Conservation (phyloP, 2,888 invertebrate species). For the Mimachlamys varia region DNA sequence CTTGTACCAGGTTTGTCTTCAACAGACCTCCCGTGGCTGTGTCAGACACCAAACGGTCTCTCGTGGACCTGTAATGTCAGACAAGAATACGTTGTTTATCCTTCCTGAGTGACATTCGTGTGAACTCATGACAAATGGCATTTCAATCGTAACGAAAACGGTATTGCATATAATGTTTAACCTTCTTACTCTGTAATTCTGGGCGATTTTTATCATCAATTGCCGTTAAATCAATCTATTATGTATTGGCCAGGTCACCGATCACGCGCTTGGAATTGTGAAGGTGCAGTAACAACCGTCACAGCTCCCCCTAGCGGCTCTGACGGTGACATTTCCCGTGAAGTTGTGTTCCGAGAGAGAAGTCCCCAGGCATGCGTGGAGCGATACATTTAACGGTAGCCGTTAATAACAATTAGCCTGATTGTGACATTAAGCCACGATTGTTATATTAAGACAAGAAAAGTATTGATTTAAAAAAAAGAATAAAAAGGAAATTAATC, state of each 20-base stretch:
- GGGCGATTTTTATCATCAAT: not conserved
- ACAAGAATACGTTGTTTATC: not conserved
- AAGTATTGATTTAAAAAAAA: not conserved
- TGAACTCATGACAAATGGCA: not conserved
- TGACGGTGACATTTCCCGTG: not conserved
- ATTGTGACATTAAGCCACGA: not conserved
- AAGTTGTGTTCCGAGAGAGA: not conserved
- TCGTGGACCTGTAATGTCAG: not conserved
- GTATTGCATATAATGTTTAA: not conserved
- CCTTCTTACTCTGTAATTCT: not conserved
- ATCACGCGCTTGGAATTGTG: not conserved
- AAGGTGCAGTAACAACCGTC: not conserved
- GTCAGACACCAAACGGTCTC: not conserved
- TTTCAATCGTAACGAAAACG: not conserved
- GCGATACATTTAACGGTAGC: slow-evolving; percentile 20
- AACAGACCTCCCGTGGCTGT: not conserved
- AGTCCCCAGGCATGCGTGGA: not conserved
- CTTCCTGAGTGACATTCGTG: not conserved
- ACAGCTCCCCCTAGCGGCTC: not conserved
- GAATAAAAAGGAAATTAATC: not conserved
- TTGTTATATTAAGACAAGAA: not conserved
- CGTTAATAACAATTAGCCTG: not conserved
- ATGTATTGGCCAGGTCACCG: slow-evolving; percentile 23
- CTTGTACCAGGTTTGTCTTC: not conserved
- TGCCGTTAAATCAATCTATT: not conserved